A percentile compares a stretch with the other conserved stretches of the same genome.
Conservation (phyloP, 2,113 vertebrate genomes). For the Plotosus lineatus region DNA sequence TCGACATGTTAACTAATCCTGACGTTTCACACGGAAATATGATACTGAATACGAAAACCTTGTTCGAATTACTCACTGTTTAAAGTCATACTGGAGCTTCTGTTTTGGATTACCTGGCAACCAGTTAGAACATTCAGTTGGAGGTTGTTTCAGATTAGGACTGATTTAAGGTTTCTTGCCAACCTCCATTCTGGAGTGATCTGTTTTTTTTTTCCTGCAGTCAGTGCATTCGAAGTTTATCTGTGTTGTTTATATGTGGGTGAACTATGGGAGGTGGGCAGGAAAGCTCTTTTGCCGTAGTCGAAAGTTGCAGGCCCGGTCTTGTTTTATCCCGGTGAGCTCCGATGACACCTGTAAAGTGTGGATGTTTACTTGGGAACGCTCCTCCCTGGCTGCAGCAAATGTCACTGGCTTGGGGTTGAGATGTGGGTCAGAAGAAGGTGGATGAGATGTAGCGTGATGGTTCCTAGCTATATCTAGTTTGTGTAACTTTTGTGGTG, state of each 20-base stretch:
- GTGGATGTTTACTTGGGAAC: conserved; percentile 71
- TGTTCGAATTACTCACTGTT: neutral
- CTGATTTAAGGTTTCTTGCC: neutral
- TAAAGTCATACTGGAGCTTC: no score
- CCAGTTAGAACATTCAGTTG: neutral
- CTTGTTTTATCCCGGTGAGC: conserved; percentile 73
- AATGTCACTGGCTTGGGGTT: conserved; percentile 48
- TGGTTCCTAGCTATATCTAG: neutral
- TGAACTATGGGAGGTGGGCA: conserved; percentile 33
- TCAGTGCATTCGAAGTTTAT: neutral
- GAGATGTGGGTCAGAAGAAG: neutral
- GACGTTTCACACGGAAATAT: neutral
- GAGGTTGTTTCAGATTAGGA: neutral
- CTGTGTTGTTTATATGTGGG: conserved; percentile 14
- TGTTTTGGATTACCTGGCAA: neutral
- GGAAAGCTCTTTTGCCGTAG: conserved; percentile 53
- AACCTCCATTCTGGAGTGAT: neutral
- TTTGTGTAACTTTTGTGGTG: no score
- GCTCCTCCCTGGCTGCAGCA: conserved; percentile 58
- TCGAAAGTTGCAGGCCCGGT: conserved; percentile 77
- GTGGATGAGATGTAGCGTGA: neutral
- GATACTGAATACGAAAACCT: no score
- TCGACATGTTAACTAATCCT: neutral
- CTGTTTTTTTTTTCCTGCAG: neutral
- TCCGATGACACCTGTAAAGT: conserved; percentile 73